A percentile compares a stretch with the other conserved stretches of the same genome.
phyloP scores from a whole-genome alignment of 2,888 invertebrate genomes.

The Rotaria magnacalcarata region DNA sequence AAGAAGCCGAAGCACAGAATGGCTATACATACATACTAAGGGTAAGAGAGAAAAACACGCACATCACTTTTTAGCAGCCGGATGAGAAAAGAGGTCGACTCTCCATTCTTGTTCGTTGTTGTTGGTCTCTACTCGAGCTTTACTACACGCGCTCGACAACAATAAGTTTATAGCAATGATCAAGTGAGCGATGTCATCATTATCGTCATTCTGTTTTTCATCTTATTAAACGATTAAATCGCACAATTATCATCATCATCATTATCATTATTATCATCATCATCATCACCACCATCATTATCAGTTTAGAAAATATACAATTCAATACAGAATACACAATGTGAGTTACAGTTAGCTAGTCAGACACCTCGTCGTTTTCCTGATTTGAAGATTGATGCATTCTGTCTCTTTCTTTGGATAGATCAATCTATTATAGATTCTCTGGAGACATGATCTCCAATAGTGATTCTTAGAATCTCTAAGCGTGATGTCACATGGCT shows the following conservation, averaged over 20 bases:
- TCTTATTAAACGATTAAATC: not conserved
- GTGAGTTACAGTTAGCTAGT: not conserved
- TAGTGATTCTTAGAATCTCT: not conserved
- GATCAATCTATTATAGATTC: slow-evolving; percentile 6
- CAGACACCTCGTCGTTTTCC: not conserved
- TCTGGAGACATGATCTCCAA: not conserved
- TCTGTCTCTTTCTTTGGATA: not conserved
- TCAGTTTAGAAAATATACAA: not conserved
- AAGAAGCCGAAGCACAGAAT: not conserved
- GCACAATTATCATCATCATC: not conserved
- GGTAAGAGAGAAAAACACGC: not conserved
- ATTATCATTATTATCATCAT: no score
- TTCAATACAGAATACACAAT: not conserved
- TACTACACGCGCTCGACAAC: not conserved
- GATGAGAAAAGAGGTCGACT: not conserved
- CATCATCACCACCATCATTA: not conserved
- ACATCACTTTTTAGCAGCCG: not conserved
- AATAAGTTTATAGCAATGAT: not conserved
- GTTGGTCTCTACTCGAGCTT: not conserved
- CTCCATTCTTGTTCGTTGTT: not conserved
- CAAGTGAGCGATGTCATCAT: slow-evolving; percentile 8
- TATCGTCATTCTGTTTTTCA: not conserved
- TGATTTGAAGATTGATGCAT: not conserved
- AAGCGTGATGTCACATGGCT: not conserved
- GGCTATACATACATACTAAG: not conserved